Evolutionary conservation across 2,113 vertebrate species (phyloP), one percentile per base, ranked within the genome.

Genomic region (Conger conger): DNA sequence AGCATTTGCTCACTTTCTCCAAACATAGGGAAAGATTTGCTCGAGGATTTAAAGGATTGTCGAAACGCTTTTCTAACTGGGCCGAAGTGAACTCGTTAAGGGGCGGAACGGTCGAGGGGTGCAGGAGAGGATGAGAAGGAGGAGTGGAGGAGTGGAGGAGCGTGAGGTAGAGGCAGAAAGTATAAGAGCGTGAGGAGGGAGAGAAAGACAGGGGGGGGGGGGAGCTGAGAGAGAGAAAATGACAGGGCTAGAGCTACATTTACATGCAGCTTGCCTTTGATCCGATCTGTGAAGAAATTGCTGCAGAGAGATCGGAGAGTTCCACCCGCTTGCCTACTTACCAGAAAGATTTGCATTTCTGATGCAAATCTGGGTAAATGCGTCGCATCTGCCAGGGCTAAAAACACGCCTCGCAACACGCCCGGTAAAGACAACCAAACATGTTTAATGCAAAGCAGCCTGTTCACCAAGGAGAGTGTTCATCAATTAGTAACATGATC

Each of bases 401-500:
- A 86, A 88, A 89, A 88, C 86, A 90, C 87, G 30, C 40, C 87
- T 92, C 88, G 87, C 82, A 81, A 82, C 82, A 27, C 76, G 87
- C 37, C 45, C 88, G 81, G 77, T 83, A 54, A 81, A 53, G 63
- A 83, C 27, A 79, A 88, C 86, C 84, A 86, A 82, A 81, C 83
- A 91, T 90, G 88, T 91, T 92, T 90, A 88, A 92, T 93, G 91
- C 88, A 93, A 87, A 77, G 68, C 86, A 60, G 73, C 37, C 87
- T 87, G 85, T 91, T 91, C 76, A 40, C 85, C 20, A 73, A 87
- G 84, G 85, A 90, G 80, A 81, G 82, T 85, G 86, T 90, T 91
- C 88, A 93, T 94, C 91, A 93, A 91, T 94, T 94, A 93, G 91
- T 91, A 89, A 92, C 90, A 90, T 88, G 89, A 90, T 92, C 86